phyloP scores from a whole-genome alignment of 1,140 invertebrate species.

The Caligus rogercresseyi region DNA sequence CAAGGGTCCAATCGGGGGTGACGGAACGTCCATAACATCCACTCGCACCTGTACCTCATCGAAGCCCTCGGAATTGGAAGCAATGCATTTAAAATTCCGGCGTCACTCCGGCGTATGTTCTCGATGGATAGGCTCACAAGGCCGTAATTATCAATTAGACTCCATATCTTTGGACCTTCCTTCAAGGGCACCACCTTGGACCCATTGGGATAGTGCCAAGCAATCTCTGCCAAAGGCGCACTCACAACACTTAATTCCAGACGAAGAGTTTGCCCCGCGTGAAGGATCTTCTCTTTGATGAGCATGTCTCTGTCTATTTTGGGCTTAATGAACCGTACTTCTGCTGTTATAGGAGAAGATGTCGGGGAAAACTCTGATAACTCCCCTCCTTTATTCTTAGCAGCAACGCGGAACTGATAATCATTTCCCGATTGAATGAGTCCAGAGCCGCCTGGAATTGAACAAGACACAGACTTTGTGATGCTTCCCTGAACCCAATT shows the following conservation, averaged over 20 bases:
- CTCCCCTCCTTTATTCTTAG: conserved; percentile 82
- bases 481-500: conserved; percentile 46
- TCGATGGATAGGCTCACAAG: conserved; percentile 76
- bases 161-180: conserved; percentile 44
- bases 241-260: conserved; percentile 81
- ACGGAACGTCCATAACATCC: conserved; percentile 74
- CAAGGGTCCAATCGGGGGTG: conserved; percentile 78
- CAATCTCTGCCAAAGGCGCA: conserved; percentile 78
- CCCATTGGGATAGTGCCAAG: conserved; percentile 66
- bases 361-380: conserved; percentile 63
- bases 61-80: conserved; percentile 74
- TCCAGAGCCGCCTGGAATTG: not conserved
- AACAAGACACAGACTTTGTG: not conserved
- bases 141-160: conserved; percentile 73
- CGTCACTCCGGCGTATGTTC: conserved; percentile 58
- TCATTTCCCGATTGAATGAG: conserved; percentile 50
- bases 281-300: conserved; percentile 65
- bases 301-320: conserved; percentile 84
- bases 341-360: conserved; percentile 67
- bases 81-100: conserved; percentile 78
- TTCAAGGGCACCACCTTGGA: conserved; percentile 48
- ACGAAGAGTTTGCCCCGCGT: conserved; percentile 74
- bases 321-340: conserved; percentile 65
- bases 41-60: conserved; percentile 89
- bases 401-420: conserved; percentile 79